A percentile compares a stretch with the other conserved stretches of the same genome.
phyloP scores from a whole-genome alignment of 2,797 vertebrate species.

The Ceryle rudis region DNA sequence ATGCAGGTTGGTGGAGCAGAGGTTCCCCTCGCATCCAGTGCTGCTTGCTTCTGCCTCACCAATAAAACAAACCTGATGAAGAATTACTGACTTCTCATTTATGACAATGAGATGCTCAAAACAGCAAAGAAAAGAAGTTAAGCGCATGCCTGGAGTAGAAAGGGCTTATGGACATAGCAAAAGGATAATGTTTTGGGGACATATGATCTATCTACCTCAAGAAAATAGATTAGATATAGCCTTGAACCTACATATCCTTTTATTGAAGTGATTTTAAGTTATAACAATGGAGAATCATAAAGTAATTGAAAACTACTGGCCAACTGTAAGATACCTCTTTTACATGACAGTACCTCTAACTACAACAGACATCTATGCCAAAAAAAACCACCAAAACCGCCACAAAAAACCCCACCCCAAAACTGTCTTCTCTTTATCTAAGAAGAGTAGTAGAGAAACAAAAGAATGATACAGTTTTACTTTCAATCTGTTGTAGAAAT shows the following conservation, averaged over 20 bases:
- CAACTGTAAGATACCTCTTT: not conserved
- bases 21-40: too few relatives aligned
- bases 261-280: not conserved
- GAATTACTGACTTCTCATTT: too few relatives aligned
- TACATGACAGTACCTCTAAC: not conserved
- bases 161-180: not conserved
- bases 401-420: not conserved
- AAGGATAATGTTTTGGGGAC: not conserved
- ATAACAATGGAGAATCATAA: not conserved
- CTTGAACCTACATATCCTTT: not conserved
- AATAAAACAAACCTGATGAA: too few relatives aligned
- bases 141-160: not conserved
- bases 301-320: not conserved
- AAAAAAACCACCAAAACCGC: not conserved
- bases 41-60: too few relatives aligned
- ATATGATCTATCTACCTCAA: not conserved
- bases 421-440: not conserved
- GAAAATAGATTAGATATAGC: not conserved
- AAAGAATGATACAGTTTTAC: not conserved
- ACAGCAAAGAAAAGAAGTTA: not conserved
- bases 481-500: not conserved
- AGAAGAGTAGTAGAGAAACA: not conserved
- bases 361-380: not conserved
- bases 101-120: not conserved
- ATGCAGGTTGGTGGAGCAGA: too few relatives aligned